A percentile compares a stretch with the other conserved stretches of the same genome.
Evolutionary conservation across 2,797 vertebrate species (phyloP).

Genomic region (Todus mexicanus): DNA sequence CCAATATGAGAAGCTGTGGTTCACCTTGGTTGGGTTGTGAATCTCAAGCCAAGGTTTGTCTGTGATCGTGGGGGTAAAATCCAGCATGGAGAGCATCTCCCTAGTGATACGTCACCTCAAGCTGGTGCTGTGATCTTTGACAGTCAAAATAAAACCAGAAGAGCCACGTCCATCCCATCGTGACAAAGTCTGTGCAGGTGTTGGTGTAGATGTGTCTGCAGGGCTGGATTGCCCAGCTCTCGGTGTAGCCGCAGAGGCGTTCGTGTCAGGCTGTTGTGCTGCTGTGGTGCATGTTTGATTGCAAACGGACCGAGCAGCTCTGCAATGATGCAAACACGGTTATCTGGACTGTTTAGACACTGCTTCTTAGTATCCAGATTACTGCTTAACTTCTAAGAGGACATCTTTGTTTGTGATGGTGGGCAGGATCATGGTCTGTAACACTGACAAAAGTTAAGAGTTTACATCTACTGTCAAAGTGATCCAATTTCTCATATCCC

Average conservation of each 20-base stretch:
- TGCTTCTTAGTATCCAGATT: background rate
- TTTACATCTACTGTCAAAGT: no score
- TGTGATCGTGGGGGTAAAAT: background rate
- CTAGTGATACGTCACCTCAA: background rate
- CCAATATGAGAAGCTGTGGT: background rate
- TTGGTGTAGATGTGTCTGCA: background rate
- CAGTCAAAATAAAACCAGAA: background rate
- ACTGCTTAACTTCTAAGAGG: background rate
- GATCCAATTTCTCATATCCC: background rate
- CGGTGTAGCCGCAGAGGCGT: rapidly evolving
- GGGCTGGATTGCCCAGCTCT: background rate
- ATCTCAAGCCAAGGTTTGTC: background rate
- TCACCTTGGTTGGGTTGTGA: background rate
- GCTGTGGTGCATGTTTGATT: rapidly evolving
- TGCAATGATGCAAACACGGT: rapidly evolving
- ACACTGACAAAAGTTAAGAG: no score
- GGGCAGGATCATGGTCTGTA: background rate
- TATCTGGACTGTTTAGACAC: background rate
- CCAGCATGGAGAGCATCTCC: background rate
- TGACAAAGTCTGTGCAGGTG: rapidly evolving
- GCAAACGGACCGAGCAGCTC: background rate
- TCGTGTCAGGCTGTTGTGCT: rapidly evolving
- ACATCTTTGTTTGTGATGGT: background rate
- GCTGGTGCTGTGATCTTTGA: background rate
- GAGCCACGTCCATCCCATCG: rapidly evolving